Evolutionary conservation across 1,140 invertebrate species (phyloP), one percentile per base, ranked within the genome.

Genomic region (Eueides isabella): DNA sequence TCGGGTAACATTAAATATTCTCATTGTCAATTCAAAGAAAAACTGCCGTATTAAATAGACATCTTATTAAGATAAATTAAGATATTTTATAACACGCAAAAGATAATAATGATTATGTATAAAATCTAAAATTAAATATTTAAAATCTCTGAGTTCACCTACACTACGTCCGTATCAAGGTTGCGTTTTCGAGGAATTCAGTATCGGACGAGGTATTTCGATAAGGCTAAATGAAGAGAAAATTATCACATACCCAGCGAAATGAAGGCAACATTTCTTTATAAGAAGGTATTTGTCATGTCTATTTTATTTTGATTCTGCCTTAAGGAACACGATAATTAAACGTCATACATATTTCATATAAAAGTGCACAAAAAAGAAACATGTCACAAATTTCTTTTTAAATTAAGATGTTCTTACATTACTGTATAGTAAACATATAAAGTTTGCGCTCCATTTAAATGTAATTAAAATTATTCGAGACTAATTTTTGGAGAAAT

Each of bases 191-290:
- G 38, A 41, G 61, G 66, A 74, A 74, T 74, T 74, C 66, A 67
- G 30, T 74, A 69, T 63, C 28, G 31, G 16, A 55, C 48, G 55
- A 63, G 61, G 71, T 64, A 74, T 74, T 68, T 74, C 61, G 67
- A 69, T 67, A 67, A 74, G 72, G 31, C 66, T 31, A 67, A 74
- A 69, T 74, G 35, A 44, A 69, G 72, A 64, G 72, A 67, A 55
- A 74, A 74, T 74, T 74, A 74, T 74, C 61, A 69, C 72, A 74
- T 74, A 69, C 61, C 64, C 61, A 23, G 61, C 33, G 31, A 38
- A 74, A 65, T 55, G 67, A 55, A 48, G 28, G 28, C 63, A 48
- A 33, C 62, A 48, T 72, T 67, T 61, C 16, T 67, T 61, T 31
- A 55, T 55, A 26, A 55, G 26, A 55, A 55, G 19, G 48, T 26